Evolutionary conservation across 2,113 vertebrate species (phyloP).

Genomic region (Cygnus atratus): DNA sequence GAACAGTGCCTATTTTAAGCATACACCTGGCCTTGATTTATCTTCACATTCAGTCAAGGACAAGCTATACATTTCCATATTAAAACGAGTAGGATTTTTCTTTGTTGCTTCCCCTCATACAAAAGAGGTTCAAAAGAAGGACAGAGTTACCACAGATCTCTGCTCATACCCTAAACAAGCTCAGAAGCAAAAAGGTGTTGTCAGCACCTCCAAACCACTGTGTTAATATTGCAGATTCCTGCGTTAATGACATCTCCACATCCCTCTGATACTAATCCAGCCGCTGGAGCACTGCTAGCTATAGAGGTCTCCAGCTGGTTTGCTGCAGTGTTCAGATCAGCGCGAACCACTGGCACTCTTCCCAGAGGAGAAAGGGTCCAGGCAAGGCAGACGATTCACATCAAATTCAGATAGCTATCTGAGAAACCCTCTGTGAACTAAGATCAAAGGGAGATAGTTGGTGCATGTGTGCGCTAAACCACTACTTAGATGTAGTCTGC

Average conservation of each 20-base stretch:
- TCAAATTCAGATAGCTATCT: neutral
- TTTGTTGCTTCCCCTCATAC: neutral
- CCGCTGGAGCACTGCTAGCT: neutral
- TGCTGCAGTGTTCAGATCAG: accelerated
- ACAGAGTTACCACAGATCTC: neutral
- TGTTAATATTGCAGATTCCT: accelerated
- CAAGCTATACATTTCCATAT: neutral
- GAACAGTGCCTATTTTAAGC: neutral
- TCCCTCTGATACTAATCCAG: neutral
- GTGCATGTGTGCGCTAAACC: accelerated
- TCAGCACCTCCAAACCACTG: neutral
- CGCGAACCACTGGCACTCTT: neutral
- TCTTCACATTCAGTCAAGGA: neutral
- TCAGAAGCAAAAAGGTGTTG: neutral
- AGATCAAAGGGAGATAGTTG: neutral
- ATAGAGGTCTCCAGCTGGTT: neutral
- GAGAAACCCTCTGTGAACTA: neutral
- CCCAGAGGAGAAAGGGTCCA: neutral
- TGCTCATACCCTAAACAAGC: neutral
- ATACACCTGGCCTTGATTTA: neutral
- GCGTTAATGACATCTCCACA: accelerated
- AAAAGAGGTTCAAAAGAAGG: neutral
- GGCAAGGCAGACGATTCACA: neutral
- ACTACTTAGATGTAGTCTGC: accelerated
- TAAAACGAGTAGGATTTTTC: neutral